Base-by-base conservation (phyloP, 2,113 vertebrate species). In the Argyrosomus japonicus region DNA sequence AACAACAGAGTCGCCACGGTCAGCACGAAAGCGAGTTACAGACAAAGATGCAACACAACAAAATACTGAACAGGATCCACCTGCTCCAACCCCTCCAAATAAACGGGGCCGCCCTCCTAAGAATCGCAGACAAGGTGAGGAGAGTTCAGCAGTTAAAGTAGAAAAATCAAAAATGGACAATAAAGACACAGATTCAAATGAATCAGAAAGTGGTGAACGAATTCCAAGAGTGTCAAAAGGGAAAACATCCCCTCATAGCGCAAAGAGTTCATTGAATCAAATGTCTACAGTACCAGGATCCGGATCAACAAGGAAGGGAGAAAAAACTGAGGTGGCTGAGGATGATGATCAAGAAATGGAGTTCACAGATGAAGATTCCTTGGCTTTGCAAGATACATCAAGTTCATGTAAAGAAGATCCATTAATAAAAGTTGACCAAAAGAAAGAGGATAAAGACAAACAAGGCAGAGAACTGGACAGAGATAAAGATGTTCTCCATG, bases 31-130 rank as follows among this genome's bases (percentile, higher is more conserved):
- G 63, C 95, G 97, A 69, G 83, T 87, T 23, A 88, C 82, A 56
- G 98, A 99, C 74, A 97, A 96, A 89, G 97, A 99, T 53, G 81
- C 92, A 0, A 62, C 69, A 17, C 91, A 89, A 50, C 85, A 86
- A 47, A 92, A 77, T 61, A 17, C 80, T 6, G 95, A 95, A 48
- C 89, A 94, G 54, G 97, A 99, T 65, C 77, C 89, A 0, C 92
- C 90, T 0, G 82, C 90, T 3, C 96, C 96, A 23, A 90, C 94
- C 0, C 96, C 95, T 50, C 4, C 17, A 70, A 94, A 93, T 0
- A 95, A 96, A 82, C 93, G 98, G 36, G 98, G 98, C 3, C 94
- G 98, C 27, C 98, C 97, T 68, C 98, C 97, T 0, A 99, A 99
- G 82, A 96, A 97, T 21, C 96, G 97, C 2, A 96, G 93, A 79